phyloP scores from a whole-genome alignment of 2,888 invertebrate genomes.

The Lithophane ornitopus region DNA sequence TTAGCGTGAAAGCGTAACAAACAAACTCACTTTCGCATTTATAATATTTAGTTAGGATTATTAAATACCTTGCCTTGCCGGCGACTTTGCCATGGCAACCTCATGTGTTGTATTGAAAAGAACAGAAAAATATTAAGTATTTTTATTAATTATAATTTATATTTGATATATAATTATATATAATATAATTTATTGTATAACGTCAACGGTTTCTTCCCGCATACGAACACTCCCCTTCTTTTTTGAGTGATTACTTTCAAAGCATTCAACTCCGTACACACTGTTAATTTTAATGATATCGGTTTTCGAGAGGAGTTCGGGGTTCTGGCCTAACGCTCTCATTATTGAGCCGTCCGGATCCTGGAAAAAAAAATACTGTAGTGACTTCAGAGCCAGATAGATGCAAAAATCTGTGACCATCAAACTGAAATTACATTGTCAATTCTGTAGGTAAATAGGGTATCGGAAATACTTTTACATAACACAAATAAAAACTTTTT shows the following conservation, averaged over 20 bases:
- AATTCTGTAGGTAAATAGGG: background rate
- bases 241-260: background rate
- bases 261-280: conserved; percentile 6
- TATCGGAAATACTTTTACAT: too few relatives aligned
- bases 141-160: background rate
- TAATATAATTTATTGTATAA: conserved; percentile 2
- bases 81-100: too few relatives aligned
- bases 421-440: too few relatives aligned
- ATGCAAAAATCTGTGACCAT: background rate
- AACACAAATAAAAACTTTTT: too few relatives aligned
- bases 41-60: too few relatives aligned
- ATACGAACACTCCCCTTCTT: background rate
- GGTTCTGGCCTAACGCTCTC: conserved; percentile 1
- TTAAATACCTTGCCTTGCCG: too few relatives aligned
- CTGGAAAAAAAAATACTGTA: background rate
- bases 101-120: too few relatives aligned
- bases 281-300: conserved; percentile 17
- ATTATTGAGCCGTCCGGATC: conserved; percentile 2
- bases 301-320: background rate
- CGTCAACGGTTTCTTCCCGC: background rate
- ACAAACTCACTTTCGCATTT: too few relatives aligned
- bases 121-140: background rate
- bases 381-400: background rate
- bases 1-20: too few relatives aligned
- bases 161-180: too few relatives aligned